Percentiles rank a stretch among this genome's conserved stretches.
Evolutionary conservation across 2,888 invertebrate genomes (phyloP).

Genomic region (Tuberolachnus salignus): DNA sequence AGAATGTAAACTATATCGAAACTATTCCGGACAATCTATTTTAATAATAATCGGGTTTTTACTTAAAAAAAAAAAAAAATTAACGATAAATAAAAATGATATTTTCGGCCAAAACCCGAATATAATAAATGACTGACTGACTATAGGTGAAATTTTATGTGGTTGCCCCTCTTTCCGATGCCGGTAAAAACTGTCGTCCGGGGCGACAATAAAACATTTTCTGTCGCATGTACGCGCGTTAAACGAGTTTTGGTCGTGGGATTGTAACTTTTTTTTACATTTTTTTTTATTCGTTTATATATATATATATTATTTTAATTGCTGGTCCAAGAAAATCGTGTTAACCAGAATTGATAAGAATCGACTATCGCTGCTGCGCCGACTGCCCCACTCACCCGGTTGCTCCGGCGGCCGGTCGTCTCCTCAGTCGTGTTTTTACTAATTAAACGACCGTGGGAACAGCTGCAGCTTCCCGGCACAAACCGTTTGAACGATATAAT

Average conservation of each 20-base stretch:
- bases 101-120: too few species aligned
- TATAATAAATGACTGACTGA: too few species aligned
- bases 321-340: constrained; percentile 44
- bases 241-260: constrained; percentile 53
- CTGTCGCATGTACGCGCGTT: constrained; percentile 15
- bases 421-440: constrained; percentile 41
- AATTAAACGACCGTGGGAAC: constrained; percentile 54
- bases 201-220: constrained; percentile 7
- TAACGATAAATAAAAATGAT: too few species aligned
- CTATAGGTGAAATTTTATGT: too few species aligned
- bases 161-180: constrained; percentile 7
- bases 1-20: too few species aligned
- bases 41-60: too few species aligned
- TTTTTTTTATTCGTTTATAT: neutral
- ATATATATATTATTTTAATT: constrained; percentile 33
- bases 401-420: constrained; percentile 8
- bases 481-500: neutral
- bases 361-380: neutral
- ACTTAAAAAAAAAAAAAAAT: too few species aligned
- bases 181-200: neutral
- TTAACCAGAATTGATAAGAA: constrained; percentile 43
- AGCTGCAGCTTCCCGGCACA: constrained; percentile 8
- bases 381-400: too few species aligned
- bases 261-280: constrained; percentile 30
- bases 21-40: too few species aligned